phyloP scores from a whole-genome alignment of 2,797 vertebrate genomes.

The Muraenolepis orangiensis region DNA sequence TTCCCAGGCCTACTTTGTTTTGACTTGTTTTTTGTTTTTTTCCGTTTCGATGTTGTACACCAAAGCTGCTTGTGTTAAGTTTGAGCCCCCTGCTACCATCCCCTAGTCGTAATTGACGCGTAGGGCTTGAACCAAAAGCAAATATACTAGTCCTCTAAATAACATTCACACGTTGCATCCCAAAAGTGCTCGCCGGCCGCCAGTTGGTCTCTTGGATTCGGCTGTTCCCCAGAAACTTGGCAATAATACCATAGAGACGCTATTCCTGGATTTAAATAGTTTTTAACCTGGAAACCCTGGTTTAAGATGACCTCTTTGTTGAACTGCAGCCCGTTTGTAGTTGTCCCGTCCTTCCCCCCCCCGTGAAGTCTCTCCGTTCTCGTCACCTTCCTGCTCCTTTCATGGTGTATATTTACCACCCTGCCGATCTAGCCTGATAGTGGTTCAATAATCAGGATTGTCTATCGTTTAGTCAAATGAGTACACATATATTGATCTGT shows the following conservation, averaged over 20 bases:
- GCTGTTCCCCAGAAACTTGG: slow-evolving; percentile 48
- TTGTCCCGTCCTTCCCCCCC: neutral
- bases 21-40: slow-evolving; percentile 18
- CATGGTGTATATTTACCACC: slow-evolving; percentile 70
- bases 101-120: slow-evolving; percentile 47
- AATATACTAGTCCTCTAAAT: slow-evolving; percentile 49
- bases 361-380: neutral
- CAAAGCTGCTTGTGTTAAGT: slow-evolving; percentile 66
- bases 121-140: slow-evolving; percentile 61
- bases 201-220: slow-evolving; percentile 7
- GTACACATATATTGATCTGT: slow-evolving; percentile 77
- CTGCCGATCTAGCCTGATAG: slow-evolving; percentile 66
- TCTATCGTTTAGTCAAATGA: slow-evolving; percentile 70
- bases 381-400: slow-evolving; percentile 13
- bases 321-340: neutral
- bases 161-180: slow-evolving; percentile 34
- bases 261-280: neutral
- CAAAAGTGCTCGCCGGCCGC: slow-evolving; percentile 15
- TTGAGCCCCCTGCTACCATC: slow-evolving; percentile 20
- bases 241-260: slow-evolving; percentile 60
- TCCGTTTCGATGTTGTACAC: slow-evolving; percentile 46
- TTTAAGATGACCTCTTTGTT: slow-evolving; percentile 13
- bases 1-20: slow-evolving; percentile 51
- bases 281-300: neutral
- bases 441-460: slow-evolving; percentile 75